A percentile compares a stretch with the other conserved stretches of the same genome.
These are phyloP conservation scores for Falco berigora DNA, from an alignment of 2,797 vertebrate species.

Conservation along the genomic window DNA sequence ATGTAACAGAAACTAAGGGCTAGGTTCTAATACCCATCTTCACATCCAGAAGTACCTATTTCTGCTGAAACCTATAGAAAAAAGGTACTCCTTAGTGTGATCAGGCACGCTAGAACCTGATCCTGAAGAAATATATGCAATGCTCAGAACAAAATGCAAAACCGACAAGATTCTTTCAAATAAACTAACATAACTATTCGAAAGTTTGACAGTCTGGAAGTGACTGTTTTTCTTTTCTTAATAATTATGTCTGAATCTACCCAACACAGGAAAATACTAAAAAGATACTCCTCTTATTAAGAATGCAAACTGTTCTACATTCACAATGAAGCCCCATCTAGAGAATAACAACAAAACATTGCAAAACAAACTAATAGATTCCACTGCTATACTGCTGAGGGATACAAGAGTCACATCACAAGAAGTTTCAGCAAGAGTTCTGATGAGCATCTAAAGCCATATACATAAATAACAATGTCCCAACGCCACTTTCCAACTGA, in stretches of 20 bases:
- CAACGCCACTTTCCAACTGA: background rate
- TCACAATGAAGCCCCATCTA: background rate
- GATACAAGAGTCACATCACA: fast-evolving
- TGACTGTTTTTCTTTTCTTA: background rate
- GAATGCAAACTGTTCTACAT: background rate
- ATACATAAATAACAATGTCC: background rate
- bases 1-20: background rate
- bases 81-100: background rate
- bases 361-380: background rate
- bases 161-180: background rate
- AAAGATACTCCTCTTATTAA: background rate
- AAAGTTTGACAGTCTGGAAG: background rate
- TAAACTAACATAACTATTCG: background rate
- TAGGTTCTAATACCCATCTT: background rate
- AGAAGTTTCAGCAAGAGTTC: background rate
- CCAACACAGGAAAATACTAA: background rate
- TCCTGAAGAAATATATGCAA: background rate
- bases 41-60: background rate
- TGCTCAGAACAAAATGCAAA: background rate
- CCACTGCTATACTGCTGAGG: background rate
- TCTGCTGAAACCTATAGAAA: background rate
- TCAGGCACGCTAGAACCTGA: background rate
- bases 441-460: background rate
- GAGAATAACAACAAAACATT: background rate
- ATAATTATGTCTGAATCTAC: background rate